phyloP scores from a whole-genome alignment of 2,113 vertebrate genomes.

The Misgurnus mizolepis region DNA sequence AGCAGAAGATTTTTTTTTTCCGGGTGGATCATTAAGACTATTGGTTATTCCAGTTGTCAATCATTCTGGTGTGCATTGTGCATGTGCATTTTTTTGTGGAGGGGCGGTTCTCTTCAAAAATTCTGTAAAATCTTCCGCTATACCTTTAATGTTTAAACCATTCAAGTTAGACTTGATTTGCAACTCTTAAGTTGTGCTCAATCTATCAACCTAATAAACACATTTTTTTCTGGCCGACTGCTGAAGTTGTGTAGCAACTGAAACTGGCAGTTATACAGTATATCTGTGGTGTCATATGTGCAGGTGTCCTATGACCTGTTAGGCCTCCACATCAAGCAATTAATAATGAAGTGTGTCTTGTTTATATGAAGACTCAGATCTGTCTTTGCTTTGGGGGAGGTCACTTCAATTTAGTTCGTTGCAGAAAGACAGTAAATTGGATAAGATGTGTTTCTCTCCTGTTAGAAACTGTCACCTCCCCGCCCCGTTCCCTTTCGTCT shows the following conservation, averaged over 20 bases:
- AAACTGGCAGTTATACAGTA: neutral
- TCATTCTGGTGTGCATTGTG: too few species aligned
- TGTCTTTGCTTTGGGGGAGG: constrained; percentile 24
- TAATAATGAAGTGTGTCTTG: neutral
- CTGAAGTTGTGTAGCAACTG: neutral
- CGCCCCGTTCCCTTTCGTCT: neutral
- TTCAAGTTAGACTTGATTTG: too few species aligned
- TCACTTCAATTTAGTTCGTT: constrained; percentile 27
- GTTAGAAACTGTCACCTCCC: constrained; percentile 31
- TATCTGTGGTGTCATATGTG: neutral
- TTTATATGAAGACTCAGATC: neutral
- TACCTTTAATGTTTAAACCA: too few species aligned
- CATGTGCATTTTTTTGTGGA: too few species aligned
- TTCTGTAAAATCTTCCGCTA: too few species aligned
- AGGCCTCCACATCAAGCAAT: neutral
- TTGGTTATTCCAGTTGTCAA: too few species aligned
- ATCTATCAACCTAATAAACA: too few species aligned
- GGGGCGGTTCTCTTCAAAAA: too few species aligned
- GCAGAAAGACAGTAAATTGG: constrained; percentile 14
- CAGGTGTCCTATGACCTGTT: neutral
- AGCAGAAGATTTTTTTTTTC: too few species aligned
- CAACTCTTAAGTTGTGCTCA: too few species aligned
- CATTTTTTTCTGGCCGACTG: neutral
- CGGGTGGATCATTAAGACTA: too few species aligned
- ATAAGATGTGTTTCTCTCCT: constrained; percentile 46